Evolutionary conservation across 2,797 vertebrate species (phyloP).

Genomic region (Poecilia wingei): DNA sequence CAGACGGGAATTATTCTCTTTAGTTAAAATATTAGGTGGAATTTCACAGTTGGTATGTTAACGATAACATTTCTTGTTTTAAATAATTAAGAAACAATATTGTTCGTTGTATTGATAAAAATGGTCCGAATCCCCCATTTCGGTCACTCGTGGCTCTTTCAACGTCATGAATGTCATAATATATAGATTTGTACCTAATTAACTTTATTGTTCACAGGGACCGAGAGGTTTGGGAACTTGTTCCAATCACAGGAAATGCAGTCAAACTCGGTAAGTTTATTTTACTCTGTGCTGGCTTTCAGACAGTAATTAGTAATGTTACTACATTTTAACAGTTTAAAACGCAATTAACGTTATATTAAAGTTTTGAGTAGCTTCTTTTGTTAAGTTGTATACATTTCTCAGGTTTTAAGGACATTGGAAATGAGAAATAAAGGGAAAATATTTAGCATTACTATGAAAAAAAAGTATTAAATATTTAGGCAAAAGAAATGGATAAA

Average conservation of each 20-base stretch:
- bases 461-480: not conserved
- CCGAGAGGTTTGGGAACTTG: slow-evolving; percentile 22
- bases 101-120: not conserved
- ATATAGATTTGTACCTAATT: not conserved
- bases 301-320: not conserved
- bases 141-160: not conserved
- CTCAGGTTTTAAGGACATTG: not conserved
- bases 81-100: not conserved
- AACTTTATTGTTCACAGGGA: slow-evolving; percentile 45
- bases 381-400: not conserved
- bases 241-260: slow-evolving; percentile 32
- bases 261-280: slow-evolving; percentile 43
- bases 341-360: not conserved
- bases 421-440: not conserved
- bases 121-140: not conserved
- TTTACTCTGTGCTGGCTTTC: not conserved
- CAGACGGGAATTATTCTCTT: slow-evolving; percentile 43
- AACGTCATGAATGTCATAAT: not conserved
- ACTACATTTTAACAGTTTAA: not conserved
- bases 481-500: not conserved
- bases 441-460: not conserved
- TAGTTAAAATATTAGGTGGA: slow-evolving; percentile 62
- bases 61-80: not conserved
- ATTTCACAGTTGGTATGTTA: slow-evolving; percentile 63
- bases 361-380: not conserved